Evolutionary conservation across 2,888 invertebrate species (phyloP), one percentile per base, ranked within the genome.

Genomic region (Cephus pulcher): DNA sequence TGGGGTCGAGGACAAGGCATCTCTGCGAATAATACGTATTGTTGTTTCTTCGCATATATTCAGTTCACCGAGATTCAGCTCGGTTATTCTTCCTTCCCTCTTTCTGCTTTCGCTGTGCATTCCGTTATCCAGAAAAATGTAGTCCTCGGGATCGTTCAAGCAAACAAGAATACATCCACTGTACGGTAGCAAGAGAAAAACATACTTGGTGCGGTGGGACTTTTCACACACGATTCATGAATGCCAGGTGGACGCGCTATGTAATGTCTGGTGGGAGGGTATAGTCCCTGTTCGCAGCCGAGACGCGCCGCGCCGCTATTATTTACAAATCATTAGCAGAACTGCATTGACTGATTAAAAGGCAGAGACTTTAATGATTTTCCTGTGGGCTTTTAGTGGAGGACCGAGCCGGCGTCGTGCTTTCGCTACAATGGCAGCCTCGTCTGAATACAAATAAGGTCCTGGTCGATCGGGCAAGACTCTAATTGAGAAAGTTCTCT

Each of bases 401-500:
- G 32, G 68, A 79, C 70, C 37, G 78, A 73, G 76, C 69, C 82
- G 77, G 79, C 82, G 79, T 76, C 75, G 33, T 76, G 78, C 78
- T 83, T 76, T 81, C 77, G 82, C 81, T 85, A 85, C 83, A 85
- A 86, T 85, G 80, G 80, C 78, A 74, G 80, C 75, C 82, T 85
- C 85, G 84, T 86, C 85, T 87, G 88, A 88, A 88, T 88, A 84
- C 86, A 85, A 88, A 88, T 87, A 86, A 88, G 86, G 82, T 83
- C 78, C 81, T 80, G 87, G 86, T 86, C 86, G 88, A 88, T 88
- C 83, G 83, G 83, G 80, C 81, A 76, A 74, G 83, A 82, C 84
- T 85, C 87, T 88, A 88, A 88, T 88, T 88, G 88, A 88, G 88
- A 88, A 88, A 88, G 86, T 88, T 88, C 80, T 79, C 78, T 77